These are phyloP conservation scores for Achatina immaculata DNA, from an alignment of 1,140 invertebrate genomes.

Conservation along the genomic window DNA sequence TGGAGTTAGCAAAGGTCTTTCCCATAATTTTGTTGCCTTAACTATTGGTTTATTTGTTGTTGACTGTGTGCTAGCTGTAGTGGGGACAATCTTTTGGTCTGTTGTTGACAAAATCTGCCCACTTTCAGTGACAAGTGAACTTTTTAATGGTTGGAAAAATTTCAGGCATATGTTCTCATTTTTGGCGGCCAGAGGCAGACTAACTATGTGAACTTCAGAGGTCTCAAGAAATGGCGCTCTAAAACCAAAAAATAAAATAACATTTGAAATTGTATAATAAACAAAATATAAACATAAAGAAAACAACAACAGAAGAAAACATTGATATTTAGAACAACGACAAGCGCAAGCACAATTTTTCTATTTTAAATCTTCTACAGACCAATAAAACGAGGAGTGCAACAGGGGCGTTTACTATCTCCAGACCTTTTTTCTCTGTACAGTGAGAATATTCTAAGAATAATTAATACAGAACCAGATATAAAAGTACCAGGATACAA, in stretches of 20 bases:
- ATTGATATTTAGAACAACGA: too few relatives aligned
- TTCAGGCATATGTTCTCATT: conserved; percentile 63
- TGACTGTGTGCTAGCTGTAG: neutral
- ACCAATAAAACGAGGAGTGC: too few relatives aligned
- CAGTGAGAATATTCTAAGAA: too few relatives aligned
- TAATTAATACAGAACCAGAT: too few relatives aligned
- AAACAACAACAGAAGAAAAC: too few relatives aligned
- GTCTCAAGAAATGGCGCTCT: conserved; percentile 46
- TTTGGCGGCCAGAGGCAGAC: conserved; percentile 62
- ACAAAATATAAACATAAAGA: too few relatives aligned
- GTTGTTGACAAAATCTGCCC: neutral
- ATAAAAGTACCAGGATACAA: too few relatives aligned
- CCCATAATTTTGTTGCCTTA: neutral
- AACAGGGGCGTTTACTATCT: too few relatives aligned
- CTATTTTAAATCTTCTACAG: too few relatives aligned
- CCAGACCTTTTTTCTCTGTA: too few relatives aligned
- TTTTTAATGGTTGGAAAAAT: conserved; percentile 53
- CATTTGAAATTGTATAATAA: conserved; percentile 1
- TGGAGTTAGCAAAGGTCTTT: neutral
- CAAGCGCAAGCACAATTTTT: too few relatives aligned
- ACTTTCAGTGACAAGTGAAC: neutral
- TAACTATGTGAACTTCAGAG: conserved; percentile 62
- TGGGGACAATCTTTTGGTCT: neutral
- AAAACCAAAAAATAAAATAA: conserved; percentile 34
- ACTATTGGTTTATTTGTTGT: neutral